Percentiles rank a stretch among this genome's conserved stretches.
phyloP scores from a whole-genome alignment of 2,113 vertebrate genomes.

The Oryzias melastigma region DNA sequence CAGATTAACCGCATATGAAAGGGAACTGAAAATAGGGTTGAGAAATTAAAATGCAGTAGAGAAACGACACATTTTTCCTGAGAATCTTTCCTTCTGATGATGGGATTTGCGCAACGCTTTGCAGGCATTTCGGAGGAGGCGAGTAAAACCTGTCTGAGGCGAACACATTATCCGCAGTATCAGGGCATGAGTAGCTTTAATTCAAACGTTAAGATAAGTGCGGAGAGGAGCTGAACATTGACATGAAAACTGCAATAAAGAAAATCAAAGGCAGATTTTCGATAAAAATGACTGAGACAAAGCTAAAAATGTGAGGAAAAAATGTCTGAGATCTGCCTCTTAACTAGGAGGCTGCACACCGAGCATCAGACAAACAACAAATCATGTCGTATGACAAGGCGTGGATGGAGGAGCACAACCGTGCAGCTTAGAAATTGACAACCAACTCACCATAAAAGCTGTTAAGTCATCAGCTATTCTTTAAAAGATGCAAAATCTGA shows the following conservation, averaged over 20 bases:
- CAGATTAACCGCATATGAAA: constrained; percentile 24
- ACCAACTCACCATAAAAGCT: too few relatives aligned
- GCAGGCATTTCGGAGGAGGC: constrained; percentile 27
- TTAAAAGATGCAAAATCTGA: too few relatives aligned
- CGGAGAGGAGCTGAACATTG: constrained; percentile 15
- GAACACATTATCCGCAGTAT: constrained; percentile 17
- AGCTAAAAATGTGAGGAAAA: not conserved
- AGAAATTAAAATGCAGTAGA: constrained; percentile 39
- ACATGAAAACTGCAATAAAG: constrained; percentile 7
- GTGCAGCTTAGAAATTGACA: too few relatives aligned
- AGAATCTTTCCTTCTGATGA: constrained; percentile 37
- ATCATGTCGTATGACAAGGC: too few relatives aligned
- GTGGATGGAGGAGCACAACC: too few relatives aligned
- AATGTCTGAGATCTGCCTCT: too few relatives aligned
- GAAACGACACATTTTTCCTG: constrained; percentile 42
- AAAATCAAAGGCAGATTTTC: not conserved
- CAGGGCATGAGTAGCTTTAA: constrained; percentile 28
- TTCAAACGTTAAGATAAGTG: constrained; percentile 6
- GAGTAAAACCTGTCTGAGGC: constrained; percentile 21
- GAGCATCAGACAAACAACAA: too few relatives aligned
- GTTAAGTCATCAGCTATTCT: too few relatives aligned
- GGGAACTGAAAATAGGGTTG: constrained; percentile 32
- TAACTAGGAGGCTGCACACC: too few relatives aligned
- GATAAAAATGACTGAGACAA: not conserved
- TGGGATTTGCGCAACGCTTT: constrained; percentile 51